Evolutionary conservation across 2,797 vertebrate species (phyloP), one percentile per base, ranked within the genome.

Genomic region (Cynopterus sphinx): DNA sequence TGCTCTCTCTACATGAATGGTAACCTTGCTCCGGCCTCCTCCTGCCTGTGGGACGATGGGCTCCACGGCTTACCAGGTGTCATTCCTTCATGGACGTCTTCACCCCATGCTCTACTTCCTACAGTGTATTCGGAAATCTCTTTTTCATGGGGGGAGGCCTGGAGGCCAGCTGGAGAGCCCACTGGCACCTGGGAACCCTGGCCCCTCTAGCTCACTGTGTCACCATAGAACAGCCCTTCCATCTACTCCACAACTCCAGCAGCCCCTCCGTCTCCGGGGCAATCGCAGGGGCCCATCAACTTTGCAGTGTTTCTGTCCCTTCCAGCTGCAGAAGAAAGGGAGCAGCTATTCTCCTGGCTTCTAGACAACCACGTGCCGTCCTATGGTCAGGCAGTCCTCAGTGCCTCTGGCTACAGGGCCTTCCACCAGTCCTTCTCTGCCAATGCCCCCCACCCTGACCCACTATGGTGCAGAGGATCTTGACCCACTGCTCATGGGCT

Each of bases 331-430:
- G 92, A 92, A 92, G 84, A 95, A 77, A 89, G 74, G 63, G 39
- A 96, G 83, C 90, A 96, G 95, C 94, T 97, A 95, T 95, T 87
- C 65, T 87, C 63, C 68, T 79, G 97, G 88, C 93, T 96, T 24
- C 5, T 28, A 28, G 90, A 83, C 77, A 96, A 77, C 85, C 90
- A 82, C 85, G 87, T 78, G 57, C 59, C 57, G 49, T 33, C 82
- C 78, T 46, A 24, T 33, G 17, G 90, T 63, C 81, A 41, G 90
- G 31, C 33, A 3, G 8, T 68, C 53, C 90, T 33, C 0, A 4
- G 19, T 0, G 1, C 17, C 49, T 59, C 94, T 26, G 39, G 88
- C 55, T 26, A 24, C 53, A 57, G 89, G 46, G 26, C 11, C 67
- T 63, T 4, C 26, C 21, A 11, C 26, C 11, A 10, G 26, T 16